phyloP scores from a whole-genome alignment of 2,113 vertebrate species.

The Engraulis encrasicolus region DNA sequence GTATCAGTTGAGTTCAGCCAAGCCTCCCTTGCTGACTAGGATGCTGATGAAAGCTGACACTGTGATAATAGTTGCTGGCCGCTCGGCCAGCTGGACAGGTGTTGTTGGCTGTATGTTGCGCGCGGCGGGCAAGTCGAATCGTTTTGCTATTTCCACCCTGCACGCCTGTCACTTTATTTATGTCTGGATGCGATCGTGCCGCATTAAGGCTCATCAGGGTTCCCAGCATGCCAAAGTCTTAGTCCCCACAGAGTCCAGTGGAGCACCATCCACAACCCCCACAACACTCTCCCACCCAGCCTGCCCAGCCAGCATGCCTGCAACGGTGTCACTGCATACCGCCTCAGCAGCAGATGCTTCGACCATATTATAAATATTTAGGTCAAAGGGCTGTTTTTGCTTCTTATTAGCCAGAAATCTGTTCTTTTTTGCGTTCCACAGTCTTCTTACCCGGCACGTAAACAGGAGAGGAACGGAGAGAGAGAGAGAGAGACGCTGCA shows the following conservation, averaged over 20 bases:
- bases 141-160: background rate
- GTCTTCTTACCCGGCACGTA: background rate
- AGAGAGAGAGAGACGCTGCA: no score
- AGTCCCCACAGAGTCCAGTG: background rate
- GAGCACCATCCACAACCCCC: no score
- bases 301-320: slow-evolving; percentile 2
- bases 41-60: slow-evolving; percentile 57
- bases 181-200: background rate
- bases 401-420: background rate
- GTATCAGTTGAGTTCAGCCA: slow-evolving; percentile 30
- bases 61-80: slow-evolving; percentile 49
- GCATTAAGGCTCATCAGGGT: background rate
- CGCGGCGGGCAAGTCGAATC: slow-evolving; percentile 24
- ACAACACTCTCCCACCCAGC: no score
- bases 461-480: background rate
- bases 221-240: background rate
- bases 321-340: background rate
- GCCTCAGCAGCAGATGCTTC: background rate
- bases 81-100: slow-evolving; percentile 46
- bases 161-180: slow-evolving; percentile 4
- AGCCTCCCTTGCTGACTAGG: slow-evolving; percentile 49
- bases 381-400: slow-evolving; percentile 6
- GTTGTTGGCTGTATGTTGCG: slow-evolving; percentile 46
- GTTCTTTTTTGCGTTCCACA: background rate
- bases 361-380: background rate